Conservation (phyloP, 2,888 invertebrate species). For the Agrochola macilenta region DNA sequence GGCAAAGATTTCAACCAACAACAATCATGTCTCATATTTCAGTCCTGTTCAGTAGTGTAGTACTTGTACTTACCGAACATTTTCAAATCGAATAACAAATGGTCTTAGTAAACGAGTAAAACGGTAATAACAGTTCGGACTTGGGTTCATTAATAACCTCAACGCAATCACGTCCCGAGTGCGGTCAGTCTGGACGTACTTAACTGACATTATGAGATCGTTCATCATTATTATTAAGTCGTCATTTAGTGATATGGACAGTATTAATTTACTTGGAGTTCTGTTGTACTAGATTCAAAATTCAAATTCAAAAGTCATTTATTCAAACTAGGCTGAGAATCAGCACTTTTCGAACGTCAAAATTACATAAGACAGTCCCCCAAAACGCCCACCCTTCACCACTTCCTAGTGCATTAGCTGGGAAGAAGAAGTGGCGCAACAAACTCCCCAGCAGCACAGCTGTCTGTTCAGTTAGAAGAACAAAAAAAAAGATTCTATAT, state of each 20-base stretch:
- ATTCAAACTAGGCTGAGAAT: too few species aligned
- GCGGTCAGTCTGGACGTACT: conserved; percentile 15
- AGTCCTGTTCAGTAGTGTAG: background rate
- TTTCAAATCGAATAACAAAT: conserved; percentile 20
- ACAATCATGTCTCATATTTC: background rate
- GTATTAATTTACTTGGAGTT: background rate
- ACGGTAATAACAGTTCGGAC: conserved; percentile 13
- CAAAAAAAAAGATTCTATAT: too few species aligned
- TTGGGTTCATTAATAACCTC: conserved; percentile 39
- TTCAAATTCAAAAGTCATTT: too few species aligned
- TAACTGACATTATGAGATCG: conserved; percentile 13
- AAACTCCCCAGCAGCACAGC: too few species aligned
- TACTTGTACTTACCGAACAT: background rate
- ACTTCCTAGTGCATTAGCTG: too few species aligned
- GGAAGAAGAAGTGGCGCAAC: too few species aligned
- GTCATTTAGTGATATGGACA: background rate
- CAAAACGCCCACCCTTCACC: too few species aligned
- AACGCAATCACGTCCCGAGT: conserved; percentile 21
- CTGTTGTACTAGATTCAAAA: background rate
- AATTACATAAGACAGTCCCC: too few species aligned
- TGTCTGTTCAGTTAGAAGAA: too few species aligned
- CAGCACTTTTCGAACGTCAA: too few species aligned
- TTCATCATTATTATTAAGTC: conserved; percentile 14
- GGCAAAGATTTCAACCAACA: background rate
- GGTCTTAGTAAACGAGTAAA: conserved; percentile 3